Percentiles rank a stretch among this genome's conserved stretches.
These are phyloP conservation scores for Myotis lucifugus DNA, from an alignment of 2,113 vertebrate genomes.

Conservation along the genomic window DNA sequence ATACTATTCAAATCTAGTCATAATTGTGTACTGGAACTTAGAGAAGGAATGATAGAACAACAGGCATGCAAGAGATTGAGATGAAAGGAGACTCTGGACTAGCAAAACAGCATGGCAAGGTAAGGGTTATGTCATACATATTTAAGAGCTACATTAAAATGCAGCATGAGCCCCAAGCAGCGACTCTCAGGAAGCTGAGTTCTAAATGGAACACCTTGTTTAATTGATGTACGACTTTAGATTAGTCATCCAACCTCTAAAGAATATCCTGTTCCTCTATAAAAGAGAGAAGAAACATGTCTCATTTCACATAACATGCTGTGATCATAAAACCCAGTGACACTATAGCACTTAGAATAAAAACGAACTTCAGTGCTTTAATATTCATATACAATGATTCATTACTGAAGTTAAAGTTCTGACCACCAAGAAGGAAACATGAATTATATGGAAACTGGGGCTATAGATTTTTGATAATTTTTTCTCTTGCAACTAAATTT, in stretches of 20 bases:
- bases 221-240: slow-evolving; percentile 30
- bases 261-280: slow-evolving; percentile 41
- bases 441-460: not conserved
- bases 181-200: slow-evolving; percentile 19
- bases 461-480: not conserved
- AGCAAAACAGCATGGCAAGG: not conserved
- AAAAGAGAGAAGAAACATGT: slow-evolving; percentile 43
- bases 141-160: slow-evolving; percentile 57
- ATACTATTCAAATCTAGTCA: not conserved
- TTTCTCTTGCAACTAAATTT: not conserved
- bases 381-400: slow-evolving; percentile 28
- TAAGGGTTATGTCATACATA: slow-evolving; percentile 28
- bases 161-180: not conserved
- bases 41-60: slow-evolving; percentile 1
- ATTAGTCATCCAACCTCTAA: slow-evolving; percentile 45
- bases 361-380: slow-evolving; percentile 1
- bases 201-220: slow-evolving; percentile 52
- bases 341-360: not conserved
- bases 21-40: slow-evolving; percentile 46
- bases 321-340: slow-evolving; percentile 46
- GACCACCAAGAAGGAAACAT: slow-evolving; percentile 13
- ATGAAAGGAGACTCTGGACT: slow-evolving; percentile 35
- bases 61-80: not conserved
- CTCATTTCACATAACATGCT: not conserved
- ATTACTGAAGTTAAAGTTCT: not conserved